Percentiles rank a stretch among this genome's conserved stretches.
These are phyloP conservation scores for Bradypodion pumilum DNA, from an alignment of 2,797 vertebrate genomes.

Conservation along the genomic window DNA sequence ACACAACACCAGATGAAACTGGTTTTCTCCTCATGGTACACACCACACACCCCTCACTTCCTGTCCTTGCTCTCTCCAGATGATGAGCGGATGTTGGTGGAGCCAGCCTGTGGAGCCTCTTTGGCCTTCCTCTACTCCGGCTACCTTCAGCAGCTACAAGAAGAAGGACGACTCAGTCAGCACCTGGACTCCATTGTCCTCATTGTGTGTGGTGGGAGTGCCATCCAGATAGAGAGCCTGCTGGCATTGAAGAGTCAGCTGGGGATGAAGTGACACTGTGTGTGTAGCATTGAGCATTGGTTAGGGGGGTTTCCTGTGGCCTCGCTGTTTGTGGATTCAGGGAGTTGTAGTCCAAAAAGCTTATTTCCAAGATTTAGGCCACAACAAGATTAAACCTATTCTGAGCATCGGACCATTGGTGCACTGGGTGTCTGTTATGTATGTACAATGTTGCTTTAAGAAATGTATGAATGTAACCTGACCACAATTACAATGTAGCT, in stretches of 20 bases:
- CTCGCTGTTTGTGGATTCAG: neutral
- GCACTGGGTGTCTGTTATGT: too few relatives aligned
- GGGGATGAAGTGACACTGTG: slow-evolving; percentile 59
- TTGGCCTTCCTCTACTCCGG: slow-evolving; percentile 86
- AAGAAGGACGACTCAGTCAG: slow-evolving; percentile 73
- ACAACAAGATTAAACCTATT: neutral
- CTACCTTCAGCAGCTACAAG: slow-evolving; percentile 80
- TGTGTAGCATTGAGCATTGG: too few relatives aligned
- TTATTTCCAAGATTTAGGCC: too few relatives aligned
- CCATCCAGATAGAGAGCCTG: slow-evolving; percentile 79
- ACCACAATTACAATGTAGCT: too few relatives aligned
- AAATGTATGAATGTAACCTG: too few relatives aligned
- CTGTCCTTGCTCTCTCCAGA: slow-evolving; percentile 69
- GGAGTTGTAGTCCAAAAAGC: too few relatives aligned
- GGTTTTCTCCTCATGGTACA: too few relatives aligned
- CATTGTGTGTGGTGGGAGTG: slow-evolving; percentile 88
- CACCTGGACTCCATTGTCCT: slow-evolving; percentile 79
- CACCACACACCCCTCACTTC: fast-evolving
- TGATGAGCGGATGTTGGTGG: slow-evolving; percentile 89
- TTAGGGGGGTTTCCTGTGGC: neutral
- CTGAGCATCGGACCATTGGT: neutral
- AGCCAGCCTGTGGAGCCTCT: slow-evolving; percentile 87
- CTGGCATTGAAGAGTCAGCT: slow-evolving; percentile 80
- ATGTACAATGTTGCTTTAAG: too few relatives aligned
- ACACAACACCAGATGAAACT: too few relatives aligned